Evolutionary conservation across 2,888 invertebrate species (phyloP), one percentile per base, ranked within the genome.

Genomic region (Microchrysa polita): DNA sequence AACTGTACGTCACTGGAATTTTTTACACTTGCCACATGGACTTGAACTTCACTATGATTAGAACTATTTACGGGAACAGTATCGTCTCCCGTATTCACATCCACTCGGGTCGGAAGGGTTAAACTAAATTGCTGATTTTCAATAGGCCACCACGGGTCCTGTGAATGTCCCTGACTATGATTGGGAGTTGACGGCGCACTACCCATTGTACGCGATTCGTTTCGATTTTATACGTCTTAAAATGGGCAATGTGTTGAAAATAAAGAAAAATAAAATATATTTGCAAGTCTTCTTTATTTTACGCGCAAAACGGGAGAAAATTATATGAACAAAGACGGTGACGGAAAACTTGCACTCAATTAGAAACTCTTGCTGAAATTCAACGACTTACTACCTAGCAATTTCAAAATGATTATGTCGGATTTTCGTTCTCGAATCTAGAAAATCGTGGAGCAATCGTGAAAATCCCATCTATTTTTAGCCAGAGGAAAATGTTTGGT

Each of bases 401-500:
- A 16, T 10, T 22, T 16, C 27, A 14, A 27, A 69, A 52, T 27
- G 5, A 34, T 55, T 27, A 67, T 27, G 16, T 73, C 67, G 57
- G 22, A 52, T 18, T 48, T 61, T 67, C 67, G 42, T 57, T 55
- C 16, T 42, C 53, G 18, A 14, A 63, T 57, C 60, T 69, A 79
- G n/a, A n/a, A n/a, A n/a, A n/a, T n/a, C n/a, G 77, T 78, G 79
- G 79, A 78, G 79, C 80, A 80, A 81, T 83, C 81, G 80, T 79
- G 80, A 79, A 82, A 82, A 83, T 84, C 84, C 84, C 82, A 81
- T 76, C 83, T 84, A 84, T 84, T 84, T 84, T 81, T 83, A 83
- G 81, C 44, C 42, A 22, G n/a, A 59, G 23, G 2, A 22, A 57
- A 42, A 16, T 14, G 52, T 48, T 52, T 22, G 23, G 52, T 44